Conservation (phyloP, 2,888 invertebrate species). For the Eurytoma californica region DNA sequence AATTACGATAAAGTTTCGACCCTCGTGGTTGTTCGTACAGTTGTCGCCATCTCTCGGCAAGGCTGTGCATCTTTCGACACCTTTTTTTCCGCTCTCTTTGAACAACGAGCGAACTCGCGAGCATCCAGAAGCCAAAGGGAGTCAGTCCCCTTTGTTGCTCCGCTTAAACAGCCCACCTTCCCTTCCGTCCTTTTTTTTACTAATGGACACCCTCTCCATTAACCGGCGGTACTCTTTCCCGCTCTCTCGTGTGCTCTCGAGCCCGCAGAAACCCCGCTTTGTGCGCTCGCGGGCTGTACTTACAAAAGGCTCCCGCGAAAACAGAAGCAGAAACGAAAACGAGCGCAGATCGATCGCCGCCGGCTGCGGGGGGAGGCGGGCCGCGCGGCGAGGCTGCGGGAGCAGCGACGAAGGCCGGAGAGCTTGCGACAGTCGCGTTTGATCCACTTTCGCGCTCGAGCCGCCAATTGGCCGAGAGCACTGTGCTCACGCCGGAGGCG, state of each 20-base stretch:
- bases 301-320: neutral
- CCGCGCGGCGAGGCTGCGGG: neutral
- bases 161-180: neutral
- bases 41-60: slow-evolving; percentile 62
- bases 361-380: neutral
- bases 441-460: slow-evolving; percentile 36
- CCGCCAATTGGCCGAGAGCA: slow-evolving; percentile 26
- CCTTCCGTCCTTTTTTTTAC: neutral
- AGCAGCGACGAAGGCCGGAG: neutral
- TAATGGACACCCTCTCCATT: neutral
- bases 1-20: slow-evolving; percentile 10
- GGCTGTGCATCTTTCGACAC: too few species aligned
- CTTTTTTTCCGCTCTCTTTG: too few species aligned
- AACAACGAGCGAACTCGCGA: too few species aligned
- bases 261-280: slow-evolving; percentile 27
- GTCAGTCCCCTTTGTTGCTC: neutral
- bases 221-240: neutral
- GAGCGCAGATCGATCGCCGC: neutral
- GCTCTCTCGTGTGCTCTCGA: slow-evolving; percentile 18
- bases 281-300: neutral
- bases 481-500: neutral
- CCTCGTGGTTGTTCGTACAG: slow-evolving; percentile 28
- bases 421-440: slow-evolving; percentile 24
- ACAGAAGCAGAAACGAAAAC: neutral
- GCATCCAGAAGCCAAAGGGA: too few species aligned